These are phyloP conservation scores for Brachyistius frenatus DNA, from an alignment of 2,113 vertebrate species.

Conservation along the genomic window DNA sequence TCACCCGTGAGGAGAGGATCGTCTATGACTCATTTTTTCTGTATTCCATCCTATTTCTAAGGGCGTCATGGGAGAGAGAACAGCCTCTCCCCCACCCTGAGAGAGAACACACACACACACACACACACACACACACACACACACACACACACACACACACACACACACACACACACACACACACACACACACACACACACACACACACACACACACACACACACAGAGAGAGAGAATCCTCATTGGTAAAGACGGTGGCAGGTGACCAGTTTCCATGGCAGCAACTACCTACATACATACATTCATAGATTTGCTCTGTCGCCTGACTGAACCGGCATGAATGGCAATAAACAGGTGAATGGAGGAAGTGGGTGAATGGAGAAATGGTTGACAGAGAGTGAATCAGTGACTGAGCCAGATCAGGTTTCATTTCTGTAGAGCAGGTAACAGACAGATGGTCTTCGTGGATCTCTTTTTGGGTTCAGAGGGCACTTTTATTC, in stretches of 20 bases:
- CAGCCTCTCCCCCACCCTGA: conserved; percentile 26
- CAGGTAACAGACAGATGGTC: conserved; percentile 7
- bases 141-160: conserved; percentile 29
- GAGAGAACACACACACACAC: too few species aligned
- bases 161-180: neutral
- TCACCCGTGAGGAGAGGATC: conserved; percentile 19
- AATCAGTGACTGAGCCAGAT: conserved; percentile 16
- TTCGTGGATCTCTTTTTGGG: conserved; percentile 4
- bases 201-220: conserved; percentile 3
- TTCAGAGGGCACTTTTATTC: neutral
- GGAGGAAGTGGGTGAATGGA: conserved; percentile 53
- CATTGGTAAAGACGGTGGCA: conserved; percentile 68
- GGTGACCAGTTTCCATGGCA: conserved; percentile 77
- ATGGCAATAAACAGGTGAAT: conserved; percentile 71
- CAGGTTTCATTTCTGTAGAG: conserved; percentile 16
- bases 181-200: conserved; percentile 2
- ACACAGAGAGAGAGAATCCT: conserved; percentile 56
- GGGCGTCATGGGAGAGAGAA: conserved; percentile 30
- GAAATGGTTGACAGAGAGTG: conserved; percentile 5
- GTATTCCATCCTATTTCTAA: conserved; percentile 46
- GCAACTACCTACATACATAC: conserved; percentile 62
- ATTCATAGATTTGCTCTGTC: conserved; percentile 50
- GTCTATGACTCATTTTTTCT: conserved; percentile 69
- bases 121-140: conserved; percentile 1
- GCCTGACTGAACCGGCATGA: conserved; percentile 67